phyloP scores from a whole-genome alignment of 2,888 invertebrate genomes.

The Sinelater perroti region DNA sequence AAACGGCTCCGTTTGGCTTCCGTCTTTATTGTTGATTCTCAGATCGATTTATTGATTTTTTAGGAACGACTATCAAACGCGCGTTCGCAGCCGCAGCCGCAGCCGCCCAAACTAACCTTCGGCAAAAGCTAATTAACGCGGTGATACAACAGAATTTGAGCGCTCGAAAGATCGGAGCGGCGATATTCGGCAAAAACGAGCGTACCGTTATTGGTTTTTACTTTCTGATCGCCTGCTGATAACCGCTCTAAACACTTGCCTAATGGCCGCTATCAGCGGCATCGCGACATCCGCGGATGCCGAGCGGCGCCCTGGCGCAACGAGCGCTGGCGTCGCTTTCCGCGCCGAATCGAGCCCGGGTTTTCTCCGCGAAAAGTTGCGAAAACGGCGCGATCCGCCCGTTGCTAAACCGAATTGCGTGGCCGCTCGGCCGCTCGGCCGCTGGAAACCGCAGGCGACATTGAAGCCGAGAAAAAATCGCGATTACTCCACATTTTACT shows the following conservation, averaged over 20 bases:
- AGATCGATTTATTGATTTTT: background rate
- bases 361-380: no score
- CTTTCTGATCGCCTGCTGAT: conserved; percentile 22
- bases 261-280: conserved; percentile 20
- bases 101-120: conserved; percentile 24
- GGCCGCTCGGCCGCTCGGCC: conserved; percentile 18
- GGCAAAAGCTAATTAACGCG: conserved; percentile 20
- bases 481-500: conserved; percentile 34
- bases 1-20: background rate
- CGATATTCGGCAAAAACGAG: conserved; percentile 13
- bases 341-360: background rate
- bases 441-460: conserved; percentile 35
- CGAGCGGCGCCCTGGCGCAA: no score
- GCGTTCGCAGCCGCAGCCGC: no score
- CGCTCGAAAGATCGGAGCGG: conserved; percentile 17
- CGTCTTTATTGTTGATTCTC: conserved; percentile 2
- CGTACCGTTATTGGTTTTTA: conserved; percentile 23
- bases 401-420: conserved; percentile 25
- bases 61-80: conserved; percentile 3
- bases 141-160: conserved; percentile 28
- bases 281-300: conserved; percentile 17
- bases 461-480: conserved; percentile 33
- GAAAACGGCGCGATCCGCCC: background rate
- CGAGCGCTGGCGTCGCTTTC: background rate
- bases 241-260: conserved; percentile 19